Percentiles rank a stretch among this genome's conserved stretches.
Evolutionary conservation across 2,797 vertebrate species (phyloP).

Genomic region (Hippopotamyrus pictus): DNA sequence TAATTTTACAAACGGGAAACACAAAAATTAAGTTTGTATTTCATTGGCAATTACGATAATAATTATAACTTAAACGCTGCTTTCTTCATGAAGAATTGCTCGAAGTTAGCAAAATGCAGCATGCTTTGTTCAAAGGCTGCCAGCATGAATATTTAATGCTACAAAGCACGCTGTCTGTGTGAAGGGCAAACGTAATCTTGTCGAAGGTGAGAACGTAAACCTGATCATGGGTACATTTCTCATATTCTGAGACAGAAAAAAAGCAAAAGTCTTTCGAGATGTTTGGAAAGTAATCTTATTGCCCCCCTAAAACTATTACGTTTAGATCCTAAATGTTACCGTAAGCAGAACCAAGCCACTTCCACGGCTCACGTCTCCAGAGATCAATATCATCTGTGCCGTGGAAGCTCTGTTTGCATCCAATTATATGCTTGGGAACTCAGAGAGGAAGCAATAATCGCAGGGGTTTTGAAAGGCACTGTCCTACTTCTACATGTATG

Average conservation of each 20-base stretch:
- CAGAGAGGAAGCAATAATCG: background rate
- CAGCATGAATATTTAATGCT: background rate
- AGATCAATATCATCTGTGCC: background rate
- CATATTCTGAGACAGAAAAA: background rate
- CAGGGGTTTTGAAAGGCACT: background rate
- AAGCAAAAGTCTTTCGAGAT: background rate
- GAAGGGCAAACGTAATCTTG: background rate
- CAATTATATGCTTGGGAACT: background rate
- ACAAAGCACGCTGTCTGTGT: background rate
- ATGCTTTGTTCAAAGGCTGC: background rate
- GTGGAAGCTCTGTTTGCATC: background rate
- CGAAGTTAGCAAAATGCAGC: background rate
- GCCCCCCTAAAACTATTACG: background rate
- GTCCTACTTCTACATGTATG: background rate
- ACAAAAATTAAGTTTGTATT: background rate
- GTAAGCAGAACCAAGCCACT: background rate
- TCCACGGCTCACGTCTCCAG: background rate
- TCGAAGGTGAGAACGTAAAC: background rate
- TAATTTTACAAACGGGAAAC: background rate
- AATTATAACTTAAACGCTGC: background rate
- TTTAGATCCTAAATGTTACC: background rate
- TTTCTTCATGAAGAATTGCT: background rate
- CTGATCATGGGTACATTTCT: background rate
- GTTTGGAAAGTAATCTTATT: background rate
- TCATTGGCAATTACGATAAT: background rate